Evolutionary conservation across 2,888 invertebrate genomes (phyloP).

Genomic region (Pseudolycoriella hygida): DNA sequence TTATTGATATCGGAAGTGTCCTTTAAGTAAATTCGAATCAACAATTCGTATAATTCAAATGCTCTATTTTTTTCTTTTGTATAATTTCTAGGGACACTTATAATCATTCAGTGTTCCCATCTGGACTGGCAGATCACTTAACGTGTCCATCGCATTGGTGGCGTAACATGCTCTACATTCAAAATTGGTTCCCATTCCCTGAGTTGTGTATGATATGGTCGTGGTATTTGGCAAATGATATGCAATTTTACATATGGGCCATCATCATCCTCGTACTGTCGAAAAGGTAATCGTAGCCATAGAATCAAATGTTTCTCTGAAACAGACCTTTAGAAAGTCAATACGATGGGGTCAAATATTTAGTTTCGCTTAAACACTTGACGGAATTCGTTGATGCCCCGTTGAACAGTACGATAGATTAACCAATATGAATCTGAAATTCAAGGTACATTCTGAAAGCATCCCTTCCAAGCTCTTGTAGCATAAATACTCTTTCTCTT

Average conservation of each 20-base stretch:
- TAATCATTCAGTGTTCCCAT: slow-evolving; percentile 54
- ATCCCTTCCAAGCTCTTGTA: no score
- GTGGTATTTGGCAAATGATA: slow-evolving; percentile 69
- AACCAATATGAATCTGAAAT: no score
- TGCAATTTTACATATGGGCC: slow-evolving; percentile 57
- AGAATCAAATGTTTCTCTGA: no score
- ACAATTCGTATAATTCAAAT: neutral
- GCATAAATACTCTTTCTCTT: no score
- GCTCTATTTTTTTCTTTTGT: no score
- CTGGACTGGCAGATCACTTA: slow-evolving; percentile 47
- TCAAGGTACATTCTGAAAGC: no score
- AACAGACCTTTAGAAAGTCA: no score
- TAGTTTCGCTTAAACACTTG: no score
- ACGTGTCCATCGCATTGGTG: slow-evolving; percentile 69
- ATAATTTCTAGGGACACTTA: slow-evolving; percentile 43
- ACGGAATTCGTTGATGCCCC: no score
- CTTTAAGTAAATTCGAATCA: slow-evolving; percentile 24
- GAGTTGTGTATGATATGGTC: slow-evolving; percentile 73
- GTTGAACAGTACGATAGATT: no score
- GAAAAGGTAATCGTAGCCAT: slow-evolving; percentile 38
- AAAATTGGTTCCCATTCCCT: slow-evolving; percentile 55
- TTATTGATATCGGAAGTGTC: slow-evolving; percentile 56
- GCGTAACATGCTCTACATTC: slow-evolving; percentile 68
- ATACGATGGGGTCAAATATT: no score
- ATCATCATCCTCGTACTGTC: slow-evolving; percentile 45